Evolutionary conservation across 2,113 vertebrate species (phyloP).

Genomic region (Neoarius graeffei): DNA sequence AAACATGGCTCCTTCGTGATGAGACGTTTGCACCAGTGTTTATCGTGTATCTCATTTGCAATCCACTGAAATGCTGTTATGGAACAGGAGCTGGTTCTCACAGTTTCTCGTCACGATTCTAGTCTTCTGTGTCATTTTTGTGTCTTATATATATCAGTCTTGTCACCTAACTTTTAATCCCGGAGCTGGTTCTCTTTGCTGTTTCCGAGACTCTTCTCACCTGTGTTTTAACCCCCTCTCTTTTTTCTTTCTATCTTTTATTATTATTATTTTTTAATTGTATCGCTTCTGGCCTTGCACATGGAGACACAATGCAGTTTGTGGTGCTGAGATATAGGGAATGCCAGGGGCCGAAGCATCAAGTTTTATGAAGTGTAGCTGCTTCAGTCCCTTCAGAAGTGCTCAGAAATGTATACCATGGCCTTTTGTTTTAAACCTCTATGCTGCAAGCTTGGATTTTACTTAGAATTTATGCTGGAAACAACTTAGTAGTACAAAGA

Average conservation of each 20-base stretch:
- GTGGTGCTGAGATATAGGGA: slow-evolving; percentile 30
- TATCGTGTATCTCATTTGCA: no score
- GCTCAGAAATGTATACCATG: slow-evolving; percentile 18
- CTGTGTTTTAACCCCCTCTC: slow-evolving; percentile 18
- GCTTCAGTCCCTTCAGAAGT: background rate
- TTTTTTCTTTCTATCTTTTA: background rate
- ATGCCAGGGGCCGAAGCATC: slow-evolving; percentile 20
- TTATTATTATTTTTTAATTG: slow-evolving; percentile 4
- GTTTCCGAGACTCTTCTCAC: background rate
- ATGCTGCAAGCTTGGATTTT: background rate
- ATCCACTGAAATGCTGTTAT: slow-evolving; percentile 22
- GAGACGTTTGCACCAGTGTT: slow-evolving; percentile 6
- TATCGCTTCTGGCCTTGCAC: slow-evolving; percentile 32
- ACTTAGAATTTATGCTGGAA: background rate
- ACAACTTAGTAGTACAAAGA: background rate
- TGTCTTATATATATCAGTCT: background rate
- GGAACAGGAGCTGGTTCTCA: slow-evolving; percentile 53
- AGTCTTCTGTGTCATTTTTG: background rate
- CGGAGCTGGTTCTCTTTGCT: background rate
- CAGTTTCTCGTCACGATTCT: background rate
- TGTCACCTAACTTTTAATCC: slow-evolving; percentile 23
- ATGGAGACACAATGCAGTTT: slow-evolving; percentile 39
- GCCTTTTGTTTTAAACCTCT: slow-evolving; percentile 3
- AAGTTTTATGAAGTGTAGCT: background rate
- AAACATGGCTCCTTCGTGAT: slow-evolving; percentile 28